Conservation (phyloP, 2,113 vertebrate species). For the Sebastes fasciatus region DNA sequence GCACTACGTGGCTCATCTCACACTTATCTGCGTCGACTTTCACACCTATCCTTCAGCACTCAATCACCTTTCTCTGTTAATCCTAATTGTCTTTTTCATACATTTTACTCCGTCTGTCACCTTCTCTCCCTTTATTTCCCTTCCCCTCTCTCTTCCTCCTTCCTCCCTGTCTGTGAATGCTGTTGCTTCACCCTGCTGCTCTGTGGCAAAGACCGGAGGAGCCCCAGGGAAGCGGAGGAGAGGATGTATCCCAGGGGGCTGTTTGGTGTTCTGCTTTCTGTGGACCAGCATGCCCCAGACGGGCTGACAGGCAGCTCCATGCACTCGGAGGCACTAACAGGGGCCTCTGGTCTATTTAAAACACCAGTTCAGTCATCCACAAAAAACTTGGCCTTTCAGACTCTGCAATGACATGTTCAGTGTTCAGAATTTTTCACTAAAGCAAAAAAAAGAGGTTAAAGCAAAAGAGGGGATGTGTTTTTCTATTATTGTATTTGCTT, state of each 20-base stretch:
- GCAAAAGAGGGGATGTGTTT: not conserved
- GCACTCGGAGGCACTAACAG: slow-evolving; percentile 29
- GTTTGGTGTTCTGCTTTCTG: slow-evolving; percentile 65
- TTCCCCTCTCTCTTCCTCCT: not conserved
- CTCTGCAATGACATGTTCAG: slow-evolving; percentile 32
- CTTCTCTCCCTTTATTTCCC: not conserved
- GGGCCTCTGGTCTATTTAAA: slow-evolving; percentile 52
- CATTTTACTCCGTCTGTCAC: slow-evolving; percentile 15
- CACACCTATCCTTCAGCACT: slow-evolving; percentile 50
- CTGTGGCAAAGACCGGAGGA: slow-evolving; percentile 29
- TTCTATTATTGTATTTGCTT: not conserved
- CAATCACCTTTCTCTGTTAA: not conserved
- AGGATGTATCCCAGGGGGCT: slow-evolving; percentile 68
- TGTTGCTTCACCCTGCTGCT: slow-evolving; percentile 42
- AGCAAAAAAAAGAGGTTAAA: slow-evolving; percentile 13
- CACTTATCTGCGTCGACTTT: slow-evolving; percentile 39
- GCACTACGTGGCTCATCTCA: slow-evolving; percentile 38
- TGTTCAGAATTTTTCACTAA: slow-evolving; percentile 33
- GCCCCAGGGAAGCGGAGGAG: slow-evolving; percentile 61
- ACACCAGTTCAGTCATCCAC: slow-evolving; percentile 61
- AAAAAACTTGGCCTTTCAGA: slow-evolving; percentile 52
- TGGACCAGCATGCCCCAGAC: slow-evolving; percentile 63
- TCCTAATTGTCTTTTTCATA: slow-evolving; percentile 28
- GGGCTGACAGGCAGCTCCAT: slow-evolving; percentile 48
- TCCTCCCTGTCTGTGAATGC: slow-evolving; percentile 35